Conservation (phyloP, 2,888 invertebrate genomes). For the Drosophila diplacantha region DNA sequence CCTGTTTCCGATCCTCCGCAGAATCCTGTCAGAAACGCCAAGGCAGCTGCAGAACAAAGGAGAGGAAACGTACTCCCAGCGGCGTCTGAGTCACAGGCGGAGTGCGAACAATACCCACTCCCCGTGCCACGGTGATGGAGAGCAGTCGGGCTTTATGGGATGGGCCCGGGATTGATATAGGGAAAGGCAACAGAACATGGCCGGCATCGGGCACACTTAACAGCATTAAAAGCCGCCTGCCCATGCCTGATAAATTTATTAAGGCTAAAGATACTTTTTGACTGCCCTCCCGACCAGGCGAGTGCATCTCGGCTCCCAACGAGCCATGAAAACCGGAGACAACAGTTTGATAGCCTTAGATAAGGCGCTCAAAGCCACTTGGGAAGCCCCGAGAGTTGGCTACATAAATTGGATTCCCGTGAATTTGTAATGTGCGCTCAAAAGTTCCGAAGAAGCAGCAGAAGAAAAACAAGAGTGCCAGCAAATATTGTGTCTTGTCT, state of each 20-base stretch:
- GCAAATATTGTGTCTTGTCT: conserved; percentile 39
- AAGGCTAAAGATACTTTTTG: not conserved
- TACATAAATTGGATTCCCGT: conserved; percentile 67
- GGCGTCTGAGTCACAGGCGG: conserved; percentile 19
- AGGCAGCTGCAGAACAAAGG: conserved; percentile 20
- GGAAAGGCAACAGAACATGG: conserved; percentile 10
- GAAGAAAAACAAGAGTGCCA: conserved; percentile 21
- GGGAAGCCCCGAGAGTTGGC: conserved; percentile 33
- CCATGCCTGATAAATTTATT: conserved; percentile 18
- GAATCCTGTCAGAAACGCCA: conserved; percentile 13
- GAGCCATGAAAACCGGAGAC: conserved; percentile 17
- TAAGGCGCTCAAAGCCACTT: conserved; percentile 34
- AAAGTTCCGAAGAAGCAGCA: conserved; percentile 51
- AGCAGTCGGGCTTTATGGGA: conserved; percentile 22
- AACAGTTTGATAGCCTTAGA: conserved; percentile 53
- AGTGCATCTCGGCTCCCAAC: conserved; percentile 1
- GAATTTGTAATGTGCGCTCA: conserved; percentile 68
- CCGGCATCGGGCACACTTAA: conserved; percentile 17
- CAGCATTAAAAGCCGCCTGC: conserved; percentile 14
- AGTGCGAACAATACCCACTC: conserved; percentile 12
- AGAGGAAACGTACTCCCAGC: conserved; percentile 9
- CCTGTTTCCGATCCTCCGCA: conserved; percentile 15
- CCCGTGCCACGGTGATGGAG: conserved; percentile 11
- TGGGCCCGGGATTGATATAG: conserved; percentile 21
- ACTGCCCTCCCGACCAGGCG: not conserved